These are phyloP conservation scores for Scaptomyza pallida DNA, from an alignment of 1,140 invertebrate genomes.

Conservation along the genomic window DNA sequence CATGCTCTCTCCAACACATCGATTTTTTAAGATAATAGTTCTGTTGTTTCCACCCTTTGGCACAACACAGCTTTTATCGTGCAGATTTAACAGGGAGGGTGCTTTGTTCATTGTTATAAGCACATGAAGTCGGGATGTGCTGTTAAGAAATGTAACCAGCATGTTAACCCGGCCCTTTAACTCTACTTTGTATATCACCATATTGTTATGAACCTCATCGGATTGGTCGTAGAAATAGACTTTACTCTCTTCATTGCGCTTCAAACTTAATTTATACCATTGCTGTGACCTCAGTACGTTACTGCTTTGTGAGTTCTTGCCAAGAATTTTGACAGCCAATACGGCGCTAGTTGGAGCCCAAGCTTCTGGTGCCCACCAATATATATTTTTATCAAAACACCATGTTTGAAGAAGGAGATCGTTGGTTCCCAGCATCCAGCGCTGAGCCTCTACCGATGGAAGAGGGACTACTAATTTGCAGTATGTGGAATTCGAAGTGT, in stretches of 20 bases:
- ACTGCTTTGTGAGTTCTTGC: background rate
- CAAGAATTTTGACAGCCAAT: slow-evolving; percentile 18
- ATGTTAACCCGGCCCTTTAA: background rate
- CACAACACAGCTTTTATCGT: background rate
- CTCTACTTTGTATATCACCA: slow-evolving; percentile 13
- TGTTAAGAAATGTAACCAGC: slow-evolving; percentile 9
- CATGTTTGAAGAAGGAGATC: slow-evolving; percentile 11
- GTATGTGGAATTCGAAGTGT: background rate
- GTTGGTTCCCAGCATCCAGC: background rate
- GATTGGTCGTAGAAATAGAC: background rate
- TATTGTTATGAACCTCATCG: slow-evolving; percentile 5
- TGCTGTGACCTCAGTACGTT: background rate
- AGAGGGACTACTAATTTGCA: slow-evolving; percentile 12
- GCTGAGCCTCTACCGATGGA: background rate
- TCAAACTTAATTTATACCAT: background rate
- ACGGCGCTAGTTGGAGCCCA: background rate
- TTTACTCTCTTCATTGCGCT: background rate
- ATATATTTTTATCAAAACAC: slow-evolving; percentile 19
- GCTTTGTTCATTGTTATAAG: slow-evolving; percentile 21
- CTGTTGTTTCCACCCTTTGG: background rate
- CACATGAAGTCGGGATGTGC: slow-evolving; percentile 7
- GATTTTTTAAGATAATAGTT: slow-evolving; percentile 13
- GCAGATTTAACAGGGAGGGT: background rate
- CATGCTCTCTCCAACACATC: background rate
- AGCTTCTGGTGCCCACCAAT: slow-evolving; percentile 28